Base-by-base conservation (phyloP, 2,888 invertebrate genomes). In the Oxystoma pomonae region DNA sequence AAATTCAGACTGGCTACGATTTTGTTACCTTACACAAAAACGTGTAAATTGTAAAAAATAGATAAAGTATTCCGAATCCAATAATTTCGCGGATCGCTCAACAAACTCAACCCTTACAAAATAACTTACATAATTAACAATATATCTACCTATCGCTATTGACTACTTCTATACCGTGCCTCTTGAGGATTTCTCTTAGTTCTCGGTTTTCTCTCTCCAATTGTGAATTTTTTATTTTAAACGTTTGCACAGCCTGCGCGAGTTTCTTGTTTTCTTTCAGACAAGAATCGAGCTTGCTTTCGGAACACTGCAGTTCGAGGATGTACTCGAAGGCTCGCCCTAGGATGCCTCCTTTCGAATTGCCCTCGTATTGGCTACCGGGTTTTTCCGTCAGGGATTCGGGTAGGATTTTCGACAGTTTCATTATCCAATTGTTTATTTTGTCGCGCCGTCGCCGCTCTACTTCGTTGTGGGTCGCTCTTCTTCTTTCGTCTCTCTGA, bases 241-340 rank as follows among this genome's bases (percentile, higher is more conserved):
- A 80, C 68, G 87, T 82, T 69, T 90, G 86, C 64, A 90, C 81
- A 78, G 91, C 90, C 74, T 88, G 82, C 2, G 85, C 82, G 9
- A 92, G 80, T 72, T 89, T 87, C 72, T 92, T 91, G 68, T 90
- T 89, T 69, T 93, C 92, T 64, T 78, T 78, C 20, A 77, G 72
- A 72, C 82, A 85, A 35, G 86, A 84, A 7, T 84, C 82, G 76
- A 88, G 86, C 82, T 90, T 89, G 72, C 88, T 87, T 77, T 94
- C 90, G 68, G 88, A 88, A 57, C 87, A 86, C 65, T 92, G 88
- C 69, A 97, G 84, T 74, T 95, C 94, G 62, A 87, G 85, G 68
- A 98, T 96, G 79, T 97, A 93, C 76, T 97, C 96, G 79, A 96
- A 97, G 0, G 97, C 96, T 81, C 96, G 97, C 3, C 96, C 93